Evolutionary conservation across 2,888 invertebrate genomes (phyloP), one percentile per base, ranked within the genome.

Genomic region (Dorcus parallelipipedus): DNA sequence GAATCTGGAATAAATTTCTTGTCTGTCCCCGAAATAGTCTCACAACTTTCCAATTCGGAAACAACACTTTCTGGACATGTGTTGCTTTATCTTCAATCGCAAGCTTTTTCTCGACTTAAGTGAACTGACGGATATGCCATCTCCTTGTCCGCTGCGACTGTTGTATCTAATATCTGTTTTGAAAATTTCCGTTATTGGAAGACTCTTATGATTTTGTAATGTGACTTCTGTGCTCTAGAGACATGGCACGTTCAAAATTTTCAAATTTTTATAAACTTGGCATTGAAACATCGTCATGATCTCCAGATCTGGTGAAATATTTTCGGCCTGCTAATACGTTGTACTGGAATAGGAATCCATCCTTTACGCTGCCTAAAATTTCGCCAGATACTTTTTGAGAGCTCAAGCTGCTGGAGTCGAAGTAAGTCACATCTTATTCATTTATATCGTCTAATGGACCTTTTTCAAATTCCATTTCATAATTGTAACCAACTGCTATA

Each of bases 201-300:
- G 94, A 94, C 75, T 94, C 95, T 71, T 93, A 91, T 2, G 94
- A 95, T 8, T 92, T 90, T 33, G 52, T 53, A 6, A 56, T 49
- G 67, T 84, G 84, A 69, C 85, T 86, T 68, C 86, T 87, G 74
- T 89, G 90, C 74, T 93, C 93, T 73, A 91, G 82, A 0, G 86
- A 86, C 71, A 96, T 86, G 1, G 93, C 91, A 67, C 86, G 87
- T 78, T 97, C 97, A 9, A 97, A 80, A 63, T 89, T 89, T 80
- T 97, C 97, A 80, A 97, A 97, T 75, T 97, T 96, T 78, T 95
- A 94, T 60, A 97, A 82, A 5, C 96, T 96, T 64, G 90, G 93
- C 77, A 96, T 88, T 0, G 96, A 96, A 43, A 94, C 84, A 73
- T 95, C 94, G 73, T 97, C 96, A 72, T 92, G 91, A 67, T 96